phyloP scores from a whole-genome alignment of 1,140 invertebrate genomes.

The Streblospio benedicti region DNA sequence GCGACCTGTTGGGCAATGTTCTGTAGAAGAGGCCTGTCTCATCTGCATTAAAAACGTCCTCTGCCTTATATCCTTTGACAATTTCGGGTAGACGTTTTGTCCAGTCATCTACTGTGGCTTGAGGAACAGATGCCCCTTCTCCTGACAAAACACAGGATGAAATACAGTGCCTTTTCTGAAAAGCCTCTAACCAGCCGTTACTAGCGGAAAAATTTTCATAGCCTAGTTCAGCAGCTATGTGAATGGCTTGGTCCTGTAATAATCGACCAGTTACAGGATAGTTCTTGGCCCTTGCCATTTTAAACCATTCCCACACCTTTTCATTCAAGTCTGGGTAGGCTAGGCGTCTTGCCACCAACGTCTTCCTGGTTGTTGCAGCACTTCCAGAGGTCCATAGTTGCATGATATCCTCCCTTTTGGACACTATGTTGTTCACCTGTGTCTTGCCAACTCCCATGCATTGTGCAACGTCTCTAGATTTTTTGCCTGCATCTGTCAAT shows the following conservation, averaged over 20 bases:
- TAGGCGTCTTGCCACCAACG: background rate
- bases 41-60: constrained; percentile 27
- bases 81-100: constrained; percentile 3
- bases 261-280: background rate
- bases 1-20: constrained; percentile 21
- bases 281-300: background rate
- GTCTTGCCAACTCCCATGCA: background rate
- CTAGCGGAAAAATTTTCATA: background rate
- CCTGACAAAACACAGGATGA: background rate
- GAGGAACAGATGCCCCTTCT: background rate
- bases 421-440: background rate
- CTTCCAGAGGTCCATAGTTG: no score
- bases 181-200: background rate
- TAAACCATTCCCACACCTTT: background rate
- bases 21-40: constrained; percentile 26
- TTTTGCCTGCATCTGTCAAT: background rate
- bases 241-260: background rate
- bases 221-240: background rate
- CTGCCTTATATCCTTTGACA: constrained; percentile 6
- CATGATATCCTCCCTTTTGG: background rate
- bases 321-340: background rate
- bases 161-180: background rate
- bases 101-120: constrained; percentile 6
- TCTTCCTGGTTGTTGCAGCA: background rate
- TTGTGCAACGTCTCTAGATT: background rate